Evolutionary conservation across 1,140 invertebrate genomes (phyloP).

Genomic region (Drosophila repleta): DNA sequence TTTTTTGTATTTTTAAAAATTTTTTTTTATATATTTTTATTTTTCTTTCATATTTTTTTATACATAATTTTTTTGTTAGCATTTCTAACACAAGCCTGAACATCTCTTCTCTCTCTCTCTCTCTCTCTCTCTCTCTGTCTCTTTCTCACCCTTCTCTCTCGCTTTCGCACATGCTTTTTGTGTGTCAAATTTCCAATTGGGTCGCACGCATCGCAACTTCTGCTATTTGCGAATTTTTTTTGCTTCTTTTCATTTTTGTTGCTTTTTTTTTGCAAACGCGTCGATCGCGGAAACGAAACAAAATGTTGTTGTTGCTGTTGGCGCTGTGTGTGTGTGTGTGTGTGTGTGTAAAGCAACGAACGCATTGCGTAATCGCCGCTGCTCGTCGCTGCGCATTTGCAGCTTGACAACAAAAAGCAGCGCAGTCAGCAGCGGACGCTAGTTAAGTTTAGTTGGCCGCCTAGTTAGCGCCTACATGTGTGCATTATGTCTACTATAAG

Average conservation of each 20-base stretch:
- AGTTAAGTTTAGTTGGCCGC: constrained; percentile 58
- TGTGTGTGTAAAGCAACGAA: constrained; percentile 47
- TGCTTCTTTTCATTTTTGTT: background rate
- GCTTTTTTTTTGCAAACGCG: constrained; percentile 55
- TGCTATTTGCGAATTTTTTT: constrained; percentile 66
- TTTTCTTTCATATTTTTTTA: no score
- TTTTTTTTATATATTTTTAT: background rate
- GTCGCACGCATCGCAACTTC: constrained; percentile 70
- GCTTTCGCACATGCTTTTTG: constrained; percentile 29
- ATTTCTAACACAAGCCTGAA: background rate
- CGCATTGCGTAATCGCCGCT: constrained; percentile 79
- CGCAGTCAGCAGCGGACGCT: constrained; percentile 42
- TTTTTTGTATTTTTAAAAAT: background rate
- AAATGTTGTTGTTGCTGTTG: constrained; percentile 41
- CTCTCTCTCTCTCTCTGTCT: constrained; percentile 1
- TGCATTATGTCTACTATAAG: background rate
- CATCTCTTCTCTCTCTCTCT: background rate
- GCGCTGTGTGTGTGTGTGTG: constrained; percentile 24
- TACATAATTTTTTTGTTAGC: no score
- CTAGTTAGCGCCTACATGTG: constrained; percentile 65
- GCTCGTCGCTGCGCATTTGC: constrained; percentile 49
- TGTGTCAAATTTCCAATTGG: constrained; percentile 76
- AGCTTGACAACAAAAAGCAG: constrained; percentile 73
- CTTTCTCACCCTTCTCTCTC: background rate
- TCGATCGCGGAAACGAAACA: constrained; percentile 80